These are phyloP conservation scores for Trachymyrmex cornetzi DNA, from an alignment of 1,140 invertebrate genomes.

Conservation along the genomic window DNA sequence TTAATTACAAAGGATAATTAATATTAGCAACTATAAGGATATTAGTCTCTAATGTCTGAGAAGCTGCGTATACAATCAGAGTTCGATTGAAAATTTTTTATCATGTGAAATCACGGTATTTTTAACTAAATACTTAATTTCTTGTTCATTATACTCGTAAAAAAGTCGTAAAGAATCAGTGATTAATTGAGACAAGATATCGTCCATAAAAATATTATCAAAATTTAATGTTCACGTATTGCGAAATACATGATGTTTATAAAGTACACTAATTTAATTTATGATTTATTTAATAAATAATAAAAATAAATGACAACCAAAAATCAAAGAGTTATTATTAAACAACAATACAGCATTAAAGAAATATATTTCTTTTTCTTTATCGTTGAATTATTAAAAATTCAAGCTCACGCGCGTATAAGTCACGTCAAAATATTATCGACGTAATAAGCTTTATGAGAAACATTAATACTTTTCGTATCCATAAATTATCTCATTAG, in stretches of 20 bases:
- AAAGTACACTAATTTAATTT: neutral
- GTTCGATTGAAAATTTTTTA: constrained; percentile 17
- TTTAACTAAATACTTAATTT: neutral
- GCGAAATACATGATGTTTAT: neutral
- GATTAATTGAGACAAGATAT: neutral
- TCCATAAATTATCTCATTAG: constrained; percentile 26
- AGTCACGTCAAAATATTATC: neutral
- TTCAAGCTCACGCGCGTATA: neutral
- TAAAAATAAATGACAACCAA: neutral
- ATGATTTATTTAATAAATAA: neutral
- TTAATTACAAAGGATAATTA: constrained; percentile 59
- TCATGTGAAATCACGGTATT: neutral
- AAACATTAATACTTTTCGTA: neutral
- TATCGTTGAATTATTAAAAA: neutral
- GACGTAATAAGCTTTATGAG: neutral
- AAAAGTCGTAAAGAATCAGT: neutral
- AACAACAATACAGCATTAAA: neutral
- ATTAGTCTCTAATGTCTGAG: constrained; percentile 41
- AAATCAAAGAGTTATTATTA: neutral
- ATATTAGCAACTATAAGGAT: constrained; percentile 29
- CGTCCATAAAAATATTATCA: neutral
- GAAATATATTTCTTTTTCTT: neutral
- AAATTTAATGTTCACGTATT: neutral
- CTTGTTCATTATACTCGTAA: neutral
- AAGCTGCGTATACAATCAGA: constrained; percentile 15